phyloP scores from a whole-genome alignment of 2,113 vertebrate genomes.

The Engraulis encrasicolus region DNA sequence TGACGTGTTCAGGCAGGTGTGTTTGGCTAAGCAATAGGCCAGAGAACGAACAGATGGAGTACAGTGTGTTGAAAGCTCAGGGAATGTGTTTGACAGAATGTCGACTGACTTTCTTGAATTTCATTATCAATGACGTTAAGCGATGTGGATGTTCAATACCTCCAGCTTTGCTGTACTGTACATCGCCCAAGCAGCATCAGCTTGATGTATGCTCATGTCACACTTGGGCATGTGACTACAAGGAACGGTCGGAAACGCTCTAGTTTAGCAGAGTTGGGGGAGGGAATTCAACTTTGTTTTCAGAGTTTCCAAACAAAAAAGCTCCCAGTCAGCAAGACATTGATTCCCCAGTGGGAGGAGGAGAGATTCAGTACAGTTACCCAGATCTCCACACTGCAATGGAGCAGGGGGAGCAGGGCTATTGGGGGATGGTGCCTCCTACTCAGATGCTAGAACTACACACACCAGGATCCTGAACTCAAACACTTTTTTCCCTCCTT shows the following conservation, averaged over 20 bases:
- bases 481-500: background rate
- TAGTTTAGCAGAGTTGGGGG: constrained; percentile 60
- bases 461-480: constrained; percentile 31
- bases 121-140: background rate
- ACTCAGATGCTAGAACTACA: constrained; percentile 11
- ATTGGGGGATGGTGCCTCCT: background rate
- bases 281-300: constrained; percentile 57
- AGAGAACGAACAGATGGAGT: background rate
- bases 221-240: constrained; percentile 18
- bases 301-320: constrained; percentile 41
- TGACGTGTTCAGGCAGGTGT: background rate
- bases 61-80: no score
- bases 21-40: background rate
- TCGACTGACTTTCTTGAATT: background rate
- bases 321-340: constrained; percentile 61
- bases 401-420: constrained; percentile 46
- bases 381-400: constrained; percentile 56
- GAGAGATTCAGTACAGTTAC: constrained; percentile 40
- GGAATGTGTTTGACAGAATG: background rate
- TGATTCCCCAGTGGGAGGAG: constrained; percentile 57
- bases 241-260: constrained; percentile 50
- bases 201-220: background rate
- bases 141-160: background rate
- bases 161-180: background rate
- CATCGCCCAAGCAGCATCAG: background rate